Base-by-base conservation (phyloP, 2,888 invertebrate genomes). In the Clostera curtula region DNA sequence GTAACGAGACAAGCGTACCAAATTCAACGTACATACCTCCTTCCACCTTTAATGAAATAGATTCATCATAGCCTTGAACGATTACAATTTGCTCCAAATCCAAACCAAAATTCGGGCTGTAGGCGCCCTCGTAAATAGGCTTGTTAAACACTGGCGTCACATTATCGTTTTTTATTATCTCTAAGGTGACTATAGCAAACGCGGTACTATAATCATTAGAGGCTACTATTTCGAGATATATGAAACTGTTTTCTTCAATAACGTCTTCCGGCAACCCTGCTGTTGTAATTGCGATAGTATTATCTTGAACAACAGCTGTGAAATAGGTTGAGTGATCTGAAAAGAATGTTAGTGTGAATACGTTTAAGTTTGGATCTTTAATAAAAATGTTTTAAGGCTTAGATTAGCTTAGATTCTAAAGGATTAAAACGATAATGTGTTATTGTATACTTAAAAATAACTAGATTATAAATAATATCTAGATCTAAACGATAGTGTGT, bases 151-250 rank as follows among this genome's bases (percentile, higher is more conserved):
- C 47, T 1, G 76, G 77, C 0, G 75, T 73, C 2, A 51, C 31
- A 9, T 42, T 50, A 27, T 77, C 77, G 9, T 75, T 60, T 33
- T 73, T 73, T 26, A 75, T 47, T 23, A 77, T 65, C 20, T 69
- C 65, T 12, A 77, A 46, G n/a, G 55, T 56, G 11, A 73, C 59
- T 26, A 69, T 40, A 16, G 68, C 40, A 2, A 44, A 49, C 4
- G 67, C 51, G 2, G 43, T 33, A 35, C 57, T 68, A 19, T 37
- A 37, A 6, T 36, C 49, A 19, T 49, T 58, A 9, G 49, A 48
- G 6, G 66, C 76, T 1, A 47, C 34, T 2, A 77, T 42, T 52
- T 62, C 49, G 11, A 76, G 37, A 20, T 48, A 51, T 18, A 77
- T 51, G 19, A 64, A 54, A 21, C 35, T 66, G 31, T 75, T 74